phyloP scores from a whole-genome alignment of 1,140 invertebrate genomes.

The Caenorhabditis elegans region WBcel235 BX284604.4:12360501-12361000 shows the following conservation, averaged over 20 bases:
- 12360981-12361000: neutral
- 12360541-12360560: too few relatives aligned
- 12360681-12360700: conserved; percentile 30
- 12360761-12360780: conserved; percentile 11
- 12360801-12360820: too few relatives aligned
- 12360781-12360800: conserved; percentile 1
- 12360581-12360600: neutral
- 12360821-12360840: too few relatives aligned
- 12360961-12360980: neutral
- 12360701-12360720: neutral
- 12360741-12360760: conserved; percentile 19
- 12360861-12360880: neutral
- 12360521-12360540: neutral
- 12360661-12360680: conserved; percentile 25
- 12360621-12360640: neutral
- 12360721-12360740: conserved; percentile 40
- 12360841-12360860: too few relatives aligned
- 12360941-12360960: neutral
- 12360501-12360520: neutral
- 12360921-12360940: neutral
- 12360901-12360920: neutral
- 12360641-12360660: neutral
- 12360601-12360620: neutral
- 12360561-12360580: neutral
- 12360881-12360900: neutral